phyloP scores from a whole-genome alignment of 1,140 invertebrate species.

The Drosophila micromelanica region DNA sequence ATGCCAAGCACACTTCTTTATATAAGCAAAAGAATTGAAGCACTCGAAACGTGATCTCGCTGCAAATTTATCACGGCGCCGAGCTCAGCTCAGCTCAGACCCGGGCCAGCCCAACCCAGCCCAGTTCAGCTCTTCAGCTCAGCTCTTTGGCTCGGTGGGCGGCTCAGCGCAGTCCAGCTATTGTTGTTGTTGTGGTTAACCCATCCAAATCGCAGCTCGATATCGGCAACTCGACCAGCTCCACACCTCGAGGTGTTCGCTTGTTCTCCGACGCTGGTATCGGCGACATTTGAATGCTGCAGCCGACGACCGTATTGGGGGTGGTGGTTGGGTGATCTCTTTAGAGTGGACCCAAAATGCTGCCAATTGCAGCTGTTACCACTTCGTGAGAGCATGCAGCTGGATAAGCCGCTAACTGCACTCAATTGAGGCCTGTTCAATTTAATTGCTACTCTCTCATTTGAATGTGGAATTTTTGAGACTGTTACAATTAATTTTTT shows the following conservation, averaged over 20 bases:
- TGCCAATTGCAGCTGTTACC: background rate
- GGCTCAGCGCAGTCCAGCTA: constrained; percentile 1
- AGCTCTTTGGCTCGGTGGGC: constrained; percentile 15
- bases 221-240: constrained; percentile 21
- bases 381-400: constrained; percentile 46
- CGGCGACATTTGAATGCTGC: constrained; percentile 21
- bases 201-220: constrained; percentile 13
- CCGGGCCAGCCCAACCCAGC: background rate
- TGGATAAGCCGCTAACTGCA: constrained; percentile 17
- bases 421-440: background rate
- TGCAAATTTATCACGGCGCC: constrained; percentile 72
- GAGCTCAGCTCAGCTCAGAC: constrained; percentile 17
- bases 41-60: constrained; percentile 77
- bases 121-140: constrained; percentile 28
- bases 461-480: too few relatives aligned
- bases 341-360: constrained; percentile 9
- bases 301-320: constrained; percentile 14
- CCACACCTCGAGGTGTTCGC: constrained; percentile 13
- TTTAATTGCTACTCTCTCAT: background rate
- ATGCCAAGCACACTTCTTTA: constrained; percentile 77
- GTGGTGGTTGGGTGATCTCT: constrained; percentile 7
- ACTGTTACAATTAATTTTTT: background rate
- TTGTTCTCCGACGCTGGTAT: constrained; percentile 28
- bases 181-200: constrained; percentile 1
- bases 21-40: constrained; percentile 77